Base-by-base conservation (phyloP, 2,113 vertebrate genomes). In the Phalacrocorax carbo region DNA sequence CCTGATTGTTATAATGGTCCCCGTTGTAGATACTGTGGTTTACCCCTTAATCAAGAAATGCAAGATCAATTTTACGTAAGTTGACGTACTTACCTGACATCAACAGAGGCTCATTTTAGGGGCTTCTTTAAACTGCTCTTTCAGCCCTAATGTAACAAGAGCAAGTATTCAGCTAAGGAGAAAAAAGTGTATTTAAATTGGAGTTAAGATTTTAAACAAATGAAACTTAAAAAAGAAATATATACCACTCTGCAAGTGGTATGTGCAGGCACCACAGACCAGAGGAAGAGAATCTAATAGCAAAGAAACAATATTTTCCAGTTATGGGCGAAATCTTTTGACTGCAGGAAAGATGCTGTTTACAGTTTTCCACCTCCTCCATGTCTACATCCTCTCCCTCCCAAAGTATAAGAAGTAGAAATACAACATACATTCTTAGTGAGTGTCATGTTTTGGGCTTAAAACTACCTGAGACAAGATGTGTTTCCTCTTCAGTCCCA, bases 11-110 rank as follows among this genome's bases (percentile, higher is more conserved):
- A 65, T 99, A 82, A 96, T 99, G 98, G 99, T 99, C 60, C 99
- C 99, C 22, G 34, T 99, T 57, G 97, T 98, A 84, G 98, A 99
- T 70, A 97, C 83, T 23, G 1, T 98, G 26, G 2, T 99, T 54
- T 99, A 99, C 82, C 99, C 99, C 62, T 98, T 99, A 88, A 98
- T 99, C 92, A 95, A 96, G 75, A 99, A 99, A 96, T 99, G 99
- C 95, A 98, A 98, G 40, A 80, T 99, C 55, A 98, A 99, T 94
- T 99, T 99, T 95, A 99, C 99, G 99, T 99, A 98, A 98, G 99
- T 98, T 51, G 27, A 86, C 52, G 3, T 30, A 29, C 66, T 58
- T 80, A 15, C 23, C 30, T 52, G 26, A 44, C 32, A 91, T 87
- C n/a, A 61, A 22, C 7, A 79, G 19, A 68, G 30, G 13, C 19